Evolutionary conservation across 1,140 invertebrate species (phyloP).

Genomic region (Sitobion miscanthi): DNA sequence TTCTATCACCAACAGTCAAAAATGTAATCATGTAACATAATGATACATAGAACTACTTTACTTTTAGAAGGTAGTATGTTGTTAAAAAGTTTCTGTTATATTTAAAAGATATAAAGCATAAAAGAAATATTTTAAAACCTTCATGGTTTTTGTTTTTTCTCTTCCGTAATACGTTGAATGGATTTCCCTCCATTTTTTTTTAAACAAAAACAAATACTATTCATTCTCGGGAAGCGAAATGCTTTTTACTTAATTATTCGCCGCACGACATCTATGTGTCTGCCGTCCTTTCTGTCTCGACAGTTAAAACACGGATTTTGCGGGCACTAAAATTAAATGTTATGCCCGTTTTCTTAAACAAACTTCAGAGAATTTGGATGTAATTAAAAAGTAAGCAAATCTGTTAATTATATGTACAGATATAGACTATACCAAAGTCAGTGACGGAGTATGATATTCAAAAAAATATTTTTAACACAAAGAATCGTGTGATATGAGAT

Average conservation of each 20-base stretch:
- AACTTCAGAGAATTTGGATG: not conserved
- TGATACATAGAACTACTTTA: not conserved
- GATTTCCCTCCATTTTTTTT: not conserved
- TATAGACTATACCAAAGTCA: not conserved
- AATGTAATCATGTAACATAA: not conserved
- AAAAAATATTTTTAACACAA: not conserved
- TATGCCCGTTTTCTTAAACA: not conserved
- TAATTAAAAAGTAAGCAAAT: not conserved
- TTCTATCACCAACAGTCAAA: not conserved
- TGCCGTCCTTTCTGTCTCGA: not conserved
- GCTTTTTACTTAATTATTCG: conserved; percentile 34
- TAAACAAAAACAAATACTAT: not conserved
- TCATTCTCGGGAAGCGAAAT: not conserved
- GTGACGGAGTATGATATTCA: no score
- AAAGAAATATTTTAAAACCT: conserved; percentile 18
- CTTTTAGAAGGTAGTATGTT: not conserved
- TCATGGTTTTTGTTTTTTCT: not conserved
- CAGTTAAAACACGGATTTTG: not conserved
- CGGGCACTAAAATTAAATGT: not conserved
- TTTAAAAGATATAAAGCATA: not conserved
- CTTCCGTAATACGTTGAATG: not conserved
- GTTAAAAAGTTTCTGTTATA: not conserved
- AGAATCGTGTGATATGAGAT: not conserved
- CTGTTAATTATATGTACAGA: not conserved
- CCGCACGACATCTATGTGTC: not conserved